Evolutionary conservation across 2,888 invertebrate species (phyloP), one percentile per base, ranked within the genome.

Genomic region (Lepidochrysops patricia): DNA sequence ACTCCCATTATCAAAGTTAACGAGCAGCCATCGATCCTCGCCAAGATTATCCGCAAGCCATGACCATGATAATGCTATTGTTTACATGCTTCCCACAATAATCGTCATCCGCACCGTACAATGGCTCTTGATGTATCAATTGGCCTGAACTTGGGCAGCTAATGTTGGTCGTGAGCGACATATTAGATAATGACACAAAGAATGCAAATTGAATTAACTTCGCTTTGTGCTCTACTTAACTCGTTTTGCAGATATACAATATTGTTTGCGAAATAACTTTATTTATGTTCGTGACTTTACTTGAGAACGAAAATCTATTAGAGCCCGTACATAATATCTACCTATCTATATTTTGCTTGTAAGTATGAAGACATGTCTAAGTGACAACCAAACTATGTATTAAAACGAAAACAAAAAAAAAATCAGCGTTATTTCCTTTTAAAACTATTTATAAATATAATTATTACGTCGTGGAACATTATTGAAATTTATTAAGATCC

Each of bases 141-240:
- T 84, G 76, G 78, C 78, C 73, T 79, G 79, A 79, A 80, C 78
- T 83, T 77, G 74, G 74, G 75, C 77, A 75, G 70, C 71, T 78
- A 79, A 82, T 84, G 83, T 80, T 71, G 72, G 70, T 66, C 62
- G 63, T 70, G 70, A 71, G 79, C 80, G 78, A 81, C 43, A 43
- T 86, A 86, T 87, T 86, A 83, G 81, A 87, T 88, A 86, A 88
- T 88, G 76, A 80, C 68, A 73, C 74, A 79, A 81, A 75, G 80
- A 84, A 84, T 81, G 81, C 82, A 84, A 84, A 88, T 87, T 85
- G 82, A 79, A 80, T 79, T 76, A 70, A 63, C 68, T 68, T 50
- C 32, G 49, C 58, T 58, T 50, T 58, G 49, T 58, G 58, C 50
- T 49, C 58, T 49, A 23, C 23, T 58, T 58, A 58, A 50, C 32